Percentiles rank a stretch among this genome's conserved stretches.
Evolutionary conservation across 2,888 invertebrate genomes (phyloP).

Genomic region (Marasmarcha lunaedactyla): DNA sequence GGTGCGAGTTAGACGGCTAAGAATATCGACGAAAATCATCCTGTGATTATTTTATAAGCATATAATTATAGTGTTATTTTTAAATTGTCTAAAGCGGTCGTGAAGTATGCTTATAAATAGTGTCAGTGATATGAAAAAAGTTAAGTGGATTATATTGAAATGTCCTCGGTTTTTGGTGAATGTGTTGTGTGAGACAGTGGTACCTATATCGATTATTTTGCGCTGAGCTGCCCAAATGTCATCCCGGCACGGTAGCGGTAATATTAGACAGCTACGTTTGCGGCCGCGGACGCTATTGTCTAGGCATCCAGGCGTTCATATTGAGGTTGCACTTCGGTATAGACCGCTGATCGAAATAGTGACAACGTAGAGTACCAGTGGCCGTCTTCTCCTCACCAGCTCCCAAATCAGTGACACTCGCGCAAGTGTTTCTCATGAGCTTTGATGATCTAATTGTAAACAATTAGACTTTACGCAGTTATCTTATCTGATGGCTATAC

Average conservation of each 20-base stretch:
- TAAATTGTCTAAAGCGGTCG: constrained; percentile 17
- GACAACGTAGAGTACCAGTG: constrained; percentile 40
- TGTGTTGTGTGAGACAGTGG: constrained; percentile 68
- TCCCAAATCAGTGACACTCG: too few species aligned
- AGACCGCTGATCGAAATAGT: constrained; percentile 56
- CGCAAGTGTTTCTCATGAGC: too few species aligned
- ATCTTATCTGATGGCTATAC: too few species aligned
- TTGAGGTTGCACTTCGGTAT: constrained; percentile 57
- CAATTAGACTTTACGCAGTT: too few species aligned
- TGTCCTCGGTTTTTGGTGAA: constrained; percentile 51
- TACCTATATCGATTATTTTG: constrained; percentile 65
- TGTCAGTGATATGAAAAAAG: constrained; percentile 6
- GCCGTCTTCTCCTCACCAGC: constrained; percentile 26
- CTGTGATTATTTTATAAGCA: constrained; percentile 46
- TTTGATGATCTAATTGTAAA: too few species aligned
- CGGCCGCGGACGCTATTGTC: constrained; percentile 62
- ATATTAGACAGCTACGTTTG: constrained; percentile 68
- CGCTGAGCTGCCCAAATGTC: constrained; percentile 60
- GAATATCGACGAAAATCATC: constrained; percentile 62
- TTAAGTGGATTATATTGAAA: constrained; percentile 28
- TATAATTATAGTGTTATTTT: constrained; percentile 50
- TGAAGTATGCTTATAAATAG: not conserved
- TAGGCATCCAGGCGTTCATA: constrained; percentile 67
- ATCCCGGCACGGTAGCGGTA: constrained; percentile 66
- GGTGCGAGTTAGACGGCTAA: constrained; percentile 49